Evolutionary conservation across 2,797 vertebrate species (phyloP).

Genomic region (Microctenopoma stevenorrisi): DNA sequence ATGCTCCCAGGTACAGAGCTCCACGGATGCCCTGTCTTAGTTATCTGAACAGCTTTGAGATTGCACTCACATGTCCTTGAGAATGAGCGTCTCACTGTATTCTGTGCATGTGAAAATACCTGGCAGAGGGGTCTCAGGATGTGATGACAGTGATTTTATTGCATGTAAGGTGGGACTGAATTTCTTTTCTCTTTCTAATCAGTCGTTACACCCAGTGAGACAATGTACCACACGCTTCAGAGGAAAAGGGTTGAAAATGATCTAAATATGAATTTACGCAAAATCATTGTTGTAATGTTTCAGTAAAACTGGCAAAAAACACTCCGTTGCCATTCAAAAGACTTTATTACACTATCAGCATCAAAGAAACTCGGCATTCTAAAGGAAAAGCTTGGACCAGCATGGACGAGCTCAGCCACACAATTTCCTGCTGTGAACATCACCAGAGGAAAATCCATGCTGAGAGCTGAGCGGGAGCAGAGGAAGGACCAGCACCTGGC

Average conservation of each 20-base stretch:
- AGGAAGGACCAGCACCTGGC: slow-evolving; percentile 27
- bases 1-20: slow-evolving; percentile 58
- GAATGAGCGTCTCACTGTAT: slow-evolving; percentile 47
- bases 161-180: slow-evolving; percentile 29
- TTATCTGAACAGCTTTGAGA: slow-evolving; percentile 72
- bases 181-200: slow-evolving; percentile 42
- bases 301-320: too few relatives aligned
- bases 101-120: slow-evolving; percentile 44
- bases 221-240: slow-evolving; percentile 1
- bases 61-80: slow-evolving; percentile 59
- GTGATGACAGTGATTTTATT: slow-evolving; percentile 59
- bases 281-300: not conserved
- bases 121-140: slow-evolving; percentile 37
- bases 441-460: slow-evolving; percentile 36
- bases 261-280: not conserved
- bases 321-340: too few relatives aligned
- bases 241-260: not conserved
- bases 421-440: slow-evolving; percentile 41
- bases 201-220: slow-evolving; percentile 11
- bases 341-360: not conserved
- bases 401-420: slow-evolving; percentile 18
- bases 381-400: slow-evolving; percentile 39
- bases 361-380: slow-evolving; percentile 27
- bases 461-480: slow-evolving; percentile 15
- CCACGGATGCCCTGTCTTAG: slow-evolving; percentile 70